phyloP scores from a whole-genome alignment of 2,888 invertebrate genomes.

The Ormyrus labotus region DNA sequence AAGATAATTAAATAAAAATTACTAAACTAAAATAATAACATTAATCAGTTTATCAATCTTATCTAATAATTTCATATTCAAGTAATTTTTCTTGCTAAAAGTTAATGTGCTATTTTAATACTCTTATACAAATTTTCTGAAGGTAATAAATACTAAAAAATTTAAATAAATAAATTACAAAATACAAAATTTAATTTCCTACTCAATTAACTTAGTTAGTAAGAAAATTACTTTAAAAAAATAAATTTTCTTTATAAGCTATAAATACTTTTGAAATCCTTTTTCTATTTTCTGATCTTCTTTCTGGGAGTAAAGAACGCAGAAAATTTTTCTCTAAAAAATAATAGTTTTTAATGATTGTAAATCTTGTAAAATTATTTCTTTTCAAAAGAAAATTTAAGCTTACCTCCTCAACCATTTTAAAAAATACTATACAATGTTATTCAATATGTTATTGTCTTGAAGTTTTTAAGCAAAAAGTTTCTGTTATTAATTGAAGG shows the following conservation, averaged over 20 bases:
- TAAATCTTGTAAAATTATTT: slow-evolving; percentile 8
- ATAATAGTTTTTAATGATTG: not conserved
- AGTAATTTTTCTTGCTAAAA: too few relatives aligned
- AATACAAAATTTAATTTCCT: slow-evolving; percentile 6
- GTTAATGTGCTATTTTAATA: too few relatives aligned
- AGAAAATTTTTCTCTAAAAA: not conserved
- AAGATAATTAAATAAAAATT: too few relatives aligned
- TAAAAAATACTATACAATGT: not conserved
- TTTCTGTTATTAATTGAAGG: too few relatives aligned
- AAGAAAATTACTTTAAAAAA: slow-evolving; percentile 3
- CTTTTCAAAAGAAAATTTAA: not conserved
- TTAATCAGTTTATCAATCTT: too few relatives aligned
- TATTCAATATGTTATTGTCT: not conserved
- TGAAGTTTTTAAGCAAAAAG: too few relatives aligned
- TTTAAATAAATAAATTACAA: slow-evolving; percentile 34
- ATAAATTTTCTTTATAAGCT: slow-evolving; percentile 21
- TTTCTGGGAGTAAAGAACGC: not conserved
- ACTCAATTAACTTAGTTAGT: not conserved
- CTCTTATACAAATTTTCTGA: not conserved
- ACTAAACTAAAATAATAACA: too few relatives aligned
- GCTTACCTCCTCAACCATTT: slow-evolving; percentile 6
- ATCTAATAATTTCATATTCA: too few relatives aligned
- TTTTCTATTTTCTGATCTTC: not conserved
- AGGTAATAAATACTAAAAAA: not conserved
- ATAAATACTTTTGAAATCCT: not conserved